Conservation (phyloP, 1,140 invertebrate species). For the Battus philenor region DNA sequence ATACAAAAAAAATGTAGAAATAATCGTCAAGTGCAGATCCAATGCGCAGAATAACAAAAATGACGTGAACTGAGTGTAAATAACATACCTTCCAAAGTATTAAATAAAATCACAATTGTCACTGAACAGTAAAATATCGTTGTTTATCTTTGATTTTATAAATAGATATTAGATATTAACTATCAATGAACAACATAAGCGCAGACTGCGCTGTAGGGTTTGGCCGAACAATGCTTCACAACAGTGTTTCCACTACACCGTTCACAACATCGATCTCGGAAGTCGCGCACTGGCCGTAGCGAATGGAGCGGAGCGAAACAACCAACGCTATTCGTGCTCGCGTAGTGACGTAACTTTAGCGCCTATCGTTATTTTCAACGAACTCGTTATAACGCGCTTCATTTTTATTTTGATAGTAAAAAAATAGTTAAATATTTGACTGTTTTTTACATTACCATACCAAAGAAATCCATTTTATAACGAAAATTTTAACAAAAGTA, state of each 20-base stretch:
- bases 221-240: constrained; percentile 54
- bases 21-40: constrained; percentile 35
- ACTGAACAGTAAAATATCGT: constrained; percentile 29
- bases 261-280: constrained; percentile 69
- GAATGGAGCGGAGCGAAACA: constrained; percentile 58
- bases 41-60: constrained; percentile 54
- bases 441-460: too few relatives aligned
- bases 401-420: too few relatives aligned
- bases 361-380: constrained; percentile 20
- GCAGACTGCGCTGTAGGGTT: constrained; percentile 42
- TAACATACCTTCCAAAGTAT: constrained; percentile 54
- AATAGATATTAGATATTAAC: constrained; percentile 22
- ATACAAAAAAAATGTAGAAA: constrained; percentile 17
- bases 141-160: constrained; percentile 25
- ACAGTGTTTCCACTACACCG: constrained; percentile 46
- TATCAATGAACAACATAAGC: constrained; percentile 39
- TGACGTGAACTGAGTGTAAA: constrained; percentile 60
- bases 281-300: constrained; percentile 55
- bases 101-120: constrained; percentile 32
- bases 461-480: too few relatives aligned
- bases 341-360: constrained; percentile 42
- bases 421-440: too few relatives aligned
- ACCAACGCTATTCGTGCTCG: constrained; percentile 36
- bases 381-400: constrained; percentile 12
- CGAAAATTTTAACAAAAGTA: too few relatives aligned